Evolutionary conservation across 1,140 invertebrate species (phyloP), one percentile per base, ranked within the genome.

Genomic region (Eupristina koningsbergeri): DNA sequence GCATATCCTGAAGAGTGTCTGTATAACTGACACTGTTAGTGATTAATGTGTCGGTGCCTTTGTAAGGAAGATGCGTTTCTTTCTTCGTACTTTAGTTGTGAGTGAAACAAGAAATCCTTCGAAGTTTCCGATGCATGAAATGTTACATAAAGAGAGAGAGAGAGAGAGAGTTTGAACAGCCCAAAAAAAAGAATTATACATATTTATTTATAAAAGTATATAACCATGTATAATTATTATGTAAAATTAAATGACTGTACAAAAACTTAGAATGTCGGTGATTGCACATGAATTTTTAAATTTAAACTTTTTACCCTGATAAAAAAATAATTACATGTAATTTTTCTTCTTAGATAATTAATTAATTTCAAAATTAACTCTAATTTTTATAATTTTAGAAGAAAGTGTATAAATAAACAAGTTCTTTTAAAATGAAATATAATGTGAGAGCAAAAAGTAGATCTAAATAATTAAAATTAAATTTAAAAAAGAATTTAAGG

Each of bases 401-500:
- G n/a, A 64, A 58, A 78, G 31, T 80, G 47, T 69, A 45, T 31
- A 67, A 78, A 47, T 76, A 58, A 36, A 26, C 29, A 80, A 26
- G 13, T 76, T 85, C 39, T 83, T 85, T 81, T 63, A 77, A 81
- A 81, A 63, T 34, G 53, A 79, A 80, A 75, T 85, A 82, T 53
- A 53, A 61, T 69, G 47, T 82, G 76, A 71, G 69, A 84, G 71
- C 74, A 58, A 41, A 79, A 84, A 81, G 69, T 81, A 86, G 84
- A 76, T 64, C 53, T 85, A 71, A 71, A 76, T 75, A 77, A 82
- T 81, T 84, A 39, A 83, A 83, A 53, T 64, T 80, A 84, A 85
- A 86, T 85, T 84, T 45, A 85, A 84, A 84, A 64, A 78, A 84
- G 11, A 26, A 84, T 84, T n/a, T 36, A 80, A 85, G 75, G 39